Base-by-base conservation (phyloP, 2,113 vertebrate genomes). In the Phrynosoma platyrhinos region DNA sequence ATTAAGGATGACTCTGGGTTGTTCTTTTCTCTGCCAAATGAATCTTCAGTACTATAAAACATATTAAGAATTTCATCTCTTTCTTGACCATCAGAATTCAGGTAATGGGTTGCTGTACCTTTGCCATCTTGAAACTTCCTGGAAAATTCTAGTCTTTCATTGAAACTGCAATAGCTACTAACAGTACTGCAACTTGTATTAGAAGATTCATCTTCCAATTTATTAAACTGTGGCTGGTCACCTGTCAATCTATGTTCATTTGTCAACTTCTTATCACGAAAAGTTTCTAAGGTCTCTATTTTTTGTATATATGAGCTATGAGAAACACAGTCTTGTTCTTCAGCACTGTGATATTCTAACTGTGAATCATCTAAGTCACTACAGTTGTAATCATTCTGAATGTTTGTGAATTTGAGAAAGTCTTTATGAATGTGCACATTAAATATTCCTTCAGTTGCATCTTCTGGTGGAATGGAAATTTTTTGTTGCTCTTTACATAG, bases 321-420 rank as follows among this genome's bases (percentile, higher is more conserved):
- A 0, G 82, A 71, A 5, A 71, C 53, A 42, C n/a, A 89, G 0
- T 89, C 92, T 25, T 92, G 92, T 30, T 96, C 96, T 0, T 87
- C 62, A 3, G 91, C 92, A 74, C 94, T 97, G 75, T 94, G 85
- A 27, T 96, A 97, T 1, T 96, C 95, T 87, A 94, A 92, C 88
- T 94, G 95, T 0, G 96, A 95, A 25, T 96, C 95, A 10, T 42
- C 80, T 0, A 55, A 0, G 32, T 3, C 79, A 20, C 0, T 90
- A 0, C n/a, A 85, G 36, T 30, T 5, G 18, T 87, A 84, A 4
- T 40, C 83, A 76, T 53, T 86, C 42, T 53, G 82, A 21, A 85
- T 18, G 5, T 8, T 84, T 14, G 18, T 12, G 1, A 62, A 40
- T 30, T 36, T 75, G 0, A 1, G 53, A 71, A 68, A 78, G 9